Base-by-base conservation (phyloP, 2,113 vertebrate species). In the Polypterus senegalus region DNA sequence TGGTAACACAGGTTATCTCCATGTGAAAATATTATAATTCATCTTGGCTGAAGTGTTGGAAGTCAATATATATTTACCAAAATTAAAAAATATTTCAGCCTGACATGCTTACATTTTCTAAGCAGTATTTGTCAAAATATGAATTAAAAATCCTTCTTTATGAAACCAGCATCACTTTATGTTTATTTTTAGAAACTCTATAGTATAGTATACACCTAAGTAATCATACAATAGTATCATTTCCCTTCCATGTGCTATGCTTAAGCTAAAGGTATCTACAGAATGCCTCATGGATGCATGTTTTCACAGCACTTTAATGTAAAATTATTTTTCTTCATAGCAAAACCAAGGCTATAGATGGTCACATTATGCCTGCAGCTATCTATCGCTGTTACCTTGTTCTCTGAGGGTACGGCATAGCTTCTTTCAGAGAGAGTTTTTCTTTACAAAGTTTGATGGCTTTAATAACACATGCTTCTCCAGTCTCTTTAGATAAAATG, bases 381-480 rank as follows among this genome's bases (percentile, higher is more conserved):
- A 45, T 58, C 46, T 58, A 7, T 45, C 56, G 3, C 56, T 58
- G n/a, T 11, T 57, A 61, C 55, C 44, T 51, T 55, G 46, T 51
- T 54, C 48, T 61, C 48, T 52, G 5, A 45, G 48, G 60, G 55
- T 61, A 53, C 10, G 51, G 54, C 66, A 49, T 60, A 59, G 52
- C 9, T 66, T 61, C 49, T 7, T 64, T 9, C 4, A 52, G 51
- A 8, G 67, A 47, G 11, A 45, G 56, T 69, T 70, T 58, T 49
- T 46, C 69, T 65, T 63, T 49, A 56, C 8, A 51, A 59, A 60
- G 61, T 66, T 65, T 70, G 49, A 59, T 66, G 6, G 62, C 8
- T 59, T 61, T 61, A 48, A 65, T 64, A 63, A 65, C 47, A 73
- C 72, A 63, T 53, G 3, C 49, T 69, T 47, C 55, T 61, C 70